phyloP scores from a whole-genome alignment of 2,888 invertebrate species.

The Drosophila falleni region DNA sequence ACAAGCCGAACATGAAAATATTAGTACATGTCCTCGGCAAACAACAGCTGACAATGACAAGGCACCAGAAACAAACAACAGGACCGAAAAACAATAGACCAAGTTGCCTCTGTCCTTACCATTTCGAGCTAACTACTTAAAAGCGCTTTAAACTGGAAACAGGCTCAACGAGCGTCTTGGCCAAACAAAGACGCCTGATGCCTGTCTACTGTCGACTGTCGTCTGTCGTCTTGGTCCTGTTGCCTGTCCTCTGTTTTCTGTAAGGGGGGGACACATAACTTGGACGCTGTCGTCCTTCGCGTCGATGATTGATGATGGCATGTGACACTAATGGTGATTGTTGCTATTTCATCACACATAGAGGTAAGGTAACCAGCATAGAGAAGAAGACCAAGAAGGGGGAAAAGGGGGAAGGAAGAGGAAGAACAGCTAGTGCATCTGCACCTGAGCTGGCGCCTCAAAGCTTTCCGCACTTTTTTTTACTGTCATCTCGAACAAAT shows the following conservation, averaged over 20 bases:
- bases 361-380: slow-evolving; percentile 7
- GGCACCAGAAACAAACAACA: slow-evolving; percentile 37
- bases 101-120: slow-evolving; percentile 1
- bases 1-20: slow-evolving; percentile 76
- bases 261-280: background rate
- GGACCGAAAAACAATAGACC: slow-evolving; percentile 52
- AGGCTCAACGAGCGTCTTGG: slow-evolving; percentile 57
- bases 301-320: slow-evolving; percentile 80
- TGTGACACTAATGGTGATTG: slow-evolving; percentile 83
- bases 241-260: slow-evolving; percentile 7
- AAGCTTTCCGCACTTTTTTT: slow-evolving; percentile 31
- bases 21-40: slow-evolving; percentile 66
- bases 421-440: slow-evolving; percentile 38
- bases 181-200: slow-evolving; percentile 47
- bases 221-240: slow-evolving; percentile 14
- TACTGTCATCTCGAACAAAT: slow-evolving; percentile 41
- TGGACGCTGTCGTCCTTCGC: slow-evolving; percentile 55
- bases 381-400: too few species aligned
- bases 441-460: slow-evolving; percentile 47
- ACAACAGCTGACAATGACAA: slow-evolving; percentile 80
- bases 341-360: slow-evolving; percentile 79
- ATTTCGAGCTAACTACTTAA: slow-evolving; percentile 55
- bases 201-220: slow-evolving; percentile 6
- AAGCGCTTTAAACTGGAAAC: slow-evolving; percentile 74
- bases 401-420: too few species aligned